Evolutionary conservation across 2,888 invertebrate genomes (phyloP).

Genomic region (Limnephilus auricula): DNA sequence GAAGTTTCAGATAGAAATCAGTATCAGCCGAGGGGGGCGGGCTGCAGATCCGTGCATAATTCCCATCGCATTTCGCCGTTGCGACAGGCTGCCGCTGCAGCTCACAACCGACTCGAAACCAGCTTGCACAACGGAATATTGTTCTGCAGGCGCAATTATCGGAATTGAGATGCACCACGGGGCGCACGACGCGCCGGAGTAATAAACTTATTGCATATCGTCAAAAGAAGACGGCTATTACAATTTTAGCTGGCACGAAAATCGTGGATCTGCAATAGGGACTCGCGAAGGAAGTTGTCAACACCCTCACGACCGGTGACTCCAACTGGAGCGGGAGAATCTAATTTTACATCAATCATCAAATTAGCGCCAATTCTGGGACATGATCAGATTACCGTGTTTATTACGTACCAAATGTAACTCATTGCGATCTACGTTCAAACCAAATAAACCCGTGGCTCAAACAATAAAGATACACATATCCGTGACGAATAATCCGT

Average conservation of each 20-base stretch:
- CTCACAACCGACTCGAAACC: not conserved
- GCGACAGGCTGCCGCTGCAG: constrained; percentile 52
- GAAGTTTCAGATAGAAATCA: constrained; percentile 9
- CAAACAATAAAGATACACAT: not conserved
- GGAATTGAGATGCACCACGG: constrained; percentile 55
- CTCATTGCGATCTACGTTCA: not conserved
- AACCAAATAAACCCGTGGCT: not conserved
- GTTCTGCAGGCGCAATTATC: constrained; percentile 59
- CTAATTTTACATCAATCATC: not conserved
- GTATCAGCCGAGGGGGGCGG: constrained; percentile 33
- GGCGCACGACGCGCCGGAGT: constrained; percentile 40
- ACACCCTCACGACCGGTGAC: constrained; percentile 4
- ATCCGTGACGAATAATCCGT: not conserved
- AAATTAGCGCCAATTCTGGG: not conserved
- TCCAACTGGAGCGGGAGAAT: not conserved
- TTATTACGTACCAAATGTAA: not conserved
- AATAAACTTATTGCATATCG: constrained; percentile 32
- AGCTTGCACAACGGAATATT: constrained; percentile 55
- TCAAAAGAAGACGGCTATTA: constrained; percentile 33
- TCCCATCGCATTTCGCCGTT: constrained; percentile 58
- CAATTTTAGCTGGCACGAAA: not conserved
- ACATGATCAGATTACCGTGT: not conserved
- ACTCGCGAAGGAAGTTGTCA: constrained; percentile 9
- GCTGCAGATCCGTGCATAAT: constrained; percentile 57
- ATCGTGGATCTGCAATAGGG: not conserved